Base-by-base conservation (phyloP, 2,113 vertebrate genomes). In the Albula glossodonta region DNA sequence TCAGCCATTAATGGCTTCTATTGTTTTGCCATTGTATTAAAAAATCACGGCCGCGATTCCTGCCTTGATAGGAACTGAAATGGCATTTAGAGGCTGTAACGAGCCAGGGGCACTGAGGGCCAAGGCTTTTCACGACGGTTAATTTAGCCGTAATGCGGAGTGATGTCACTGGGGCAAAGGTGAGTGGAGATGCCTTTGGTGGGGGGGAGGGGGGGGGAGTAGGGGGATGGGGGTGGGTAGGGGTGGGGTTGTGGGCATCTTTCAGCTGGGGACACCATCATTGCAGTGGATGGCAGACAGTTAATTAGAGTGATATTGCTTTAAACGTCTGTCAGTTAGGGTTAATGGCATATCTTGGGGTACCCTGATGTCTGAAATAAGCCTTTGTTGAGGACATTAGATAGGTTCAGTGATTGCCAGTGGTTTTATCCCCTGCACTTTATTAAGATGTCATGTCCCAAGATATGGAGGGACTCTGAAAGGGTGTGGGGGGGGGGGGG, bases 1-100 rank as follows among this genome's bases (percentile, higher is more conserved):
- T 88, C 86, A 92, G 90, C 94, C 96, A 93, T 95, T 97, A 95
- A 96, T 96, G 94, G 91, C 87, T 93, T 88, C 93, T 93, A 89
- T 96, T 97, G 95, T 97, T 97, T 94, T 94, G 92, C 89, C 93
- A 93, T 91, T 93, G 89, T 94, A 95, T 96, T 95, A 94, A 95
- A 96, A 90, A 94, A 94, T 94, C 94, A 93, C 90, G 94, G 6
- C 91, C 86, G 91, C 91, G 94, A 95, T 96, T 95, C 91, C 88
- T 92, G 92, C 91, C 91, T 93, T 89, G 92, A 96, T 96, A 95
- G 92, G 89, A 93, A 90, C 93, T 90, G 91, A 96, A 96, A 95
- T 96, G 96, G 89, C 93, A 94, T 96, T 95, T 95, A 96, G 95
- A 95, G 91, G 86, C 92, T 93, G 78, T 86, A 82, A 89, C 89